These are phyloP conservation scores for Hephaestus fuliginosus DNA, from an alignment of 2,797 vertebrate species.

Conservation along the genomic window DNA sequence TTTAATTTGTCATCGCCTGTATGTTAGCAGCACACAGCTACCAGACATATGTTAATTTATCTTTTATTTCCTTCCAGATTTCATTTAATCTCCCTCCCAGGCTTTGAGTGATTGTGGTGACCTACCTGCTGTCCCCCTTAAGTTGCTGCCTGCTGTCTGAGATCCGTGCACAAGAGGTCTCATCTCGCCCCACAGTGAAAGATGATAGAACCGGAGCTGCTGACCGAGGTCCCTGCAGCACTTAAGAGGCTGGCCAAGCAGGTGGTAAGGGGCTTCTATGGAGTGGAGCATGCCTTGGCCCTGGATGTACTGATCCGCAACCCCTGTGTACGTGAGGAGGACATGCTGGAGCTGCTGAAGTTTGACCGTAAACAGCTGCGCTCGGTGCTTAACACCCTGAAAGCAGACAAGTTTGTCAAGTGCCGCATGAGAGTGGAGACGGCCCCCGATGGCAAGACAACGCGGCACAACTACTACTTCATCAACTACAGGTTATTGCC, in stretches of 20 bases:
- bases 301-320: constrained; percentile 98
- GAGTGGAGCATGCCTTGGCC: constrained; percentile 94
- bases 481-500: constrained; percentile 90
- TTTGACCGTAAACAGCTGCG: constrained; percentile 98
- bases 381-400: constrained; percentile 96
- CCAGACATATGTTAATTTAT: neutral
- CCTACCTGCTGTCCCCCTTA: neutral
- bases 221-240: constrained; percentile 95
- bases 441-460: constrained; percentile 95
- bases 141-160: neutral
- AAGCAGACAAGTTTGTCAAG: constrained; percentile 98
- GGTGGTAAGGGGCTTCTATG: constrained; percentile 97
- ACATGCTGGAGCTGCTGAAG: constrained; percentile 98
- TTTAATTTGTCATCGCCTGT: neutral
- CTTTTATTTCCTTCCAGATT: too few species aligned
- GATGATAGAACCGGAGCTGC: constrained; percentile 96
- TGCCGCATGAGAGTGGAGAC: constrained; percentile 99
- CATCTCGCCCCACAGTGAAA: constrained; percentile 46
- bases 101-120: too few species aligned
- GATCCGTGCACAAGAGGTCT: neutral
- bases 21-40: neutral
- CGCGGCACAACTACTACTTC: constrained; percentile 98
- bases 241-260: constrained; percentile 98
- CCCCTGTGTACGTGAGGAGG: constrained; percentile 96
- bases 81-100: neutral